Evolutionary conservation across 2,888 invertebrate genomes (phyloP).

Genomic region (Tetranychus truncatus): DNA sequence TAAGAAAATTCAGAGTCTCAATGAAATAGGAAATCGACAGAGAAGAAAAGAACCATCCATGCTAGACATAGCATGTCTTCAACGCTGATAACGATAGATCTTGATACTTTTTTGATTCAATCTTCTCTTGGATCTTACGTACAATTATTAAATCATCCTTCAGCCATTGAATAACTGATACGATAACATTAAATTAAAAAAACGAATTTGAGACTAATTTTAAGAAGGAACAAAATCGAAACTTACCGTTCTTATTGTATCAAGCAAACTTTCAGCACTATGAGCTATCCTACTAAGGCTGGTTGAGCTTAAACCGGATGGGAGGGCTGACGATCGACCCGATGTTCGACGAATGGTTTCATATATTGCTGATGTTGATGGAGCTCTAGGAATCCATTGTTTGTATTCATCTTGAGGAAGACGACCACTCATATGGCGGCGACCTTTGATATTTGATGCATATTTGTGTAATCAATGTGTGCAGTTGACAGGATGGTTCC

Average conservation of each 20-base stretch:
- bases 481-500: conserved; percentile 21
- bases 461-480: not conserved
- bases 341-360: conserved; percentile 56
- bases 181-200: too few species aligned
- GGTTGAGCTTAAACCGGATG: conserved; percentile 9
- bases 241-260: conserved; percentile 45
- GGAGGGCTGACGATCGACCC: conserved; percentile 1
- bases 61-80: too few species aligned
- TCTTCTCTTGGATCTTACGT: too few species aligned
- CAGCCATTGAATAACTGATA: too few species aligned
- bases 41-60: too few species aligned
- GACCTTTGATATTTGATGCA: not conserved
- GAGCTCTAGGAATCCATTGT: conserved; percentile 56
- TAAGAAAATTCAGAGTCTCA: too few species aligned
- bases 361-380: conserved; percentile 73
- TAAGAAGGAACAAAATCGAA: not conserved
- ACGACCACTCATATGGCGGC: not conserved
- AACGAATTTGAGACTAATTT: too few species aligned
- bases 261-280: conserved; percentile 67
- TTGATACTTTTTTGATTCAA: too few species aligned
- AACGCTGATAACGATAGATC: too few species aligned
- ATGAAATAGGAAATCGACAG: too few species aligned
- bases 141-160: too few species aligned
- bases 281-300: conserved; percentile 49
- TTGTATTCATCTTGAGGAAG: conserved; percentile 48